A percentile compares a stretch with the other conserved stretches of the same genome.
These are phyloP conservation scores for Eupeodes luniger DNA, from an alignment of 2,888 invertebrate species.

Conservation along the genomic window DNA sequence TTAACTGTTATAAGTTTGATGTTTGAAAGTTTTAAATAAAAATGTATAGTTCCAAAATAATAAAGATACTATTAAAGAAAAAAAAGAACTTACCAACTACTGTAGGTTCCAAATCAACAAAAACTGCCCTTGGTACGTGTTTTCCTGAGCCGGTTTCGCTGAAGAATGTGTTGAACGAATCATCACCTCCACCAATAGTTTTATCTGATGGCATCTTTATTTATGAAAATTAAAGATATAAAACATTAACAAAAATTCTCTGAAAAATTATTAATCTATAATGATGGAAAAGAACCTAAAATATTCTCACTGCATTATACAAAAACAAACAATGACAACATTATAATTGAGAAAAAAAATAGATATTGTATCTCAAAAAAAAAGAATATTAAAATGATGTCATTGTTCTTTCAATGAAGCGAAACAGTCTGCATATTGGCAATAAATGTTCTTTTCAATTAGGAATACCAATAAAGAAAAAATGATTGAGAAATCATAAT, in stretches of 20 bases:
- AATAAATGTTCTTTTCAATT: neutral
- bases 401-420: constrained; percentile 36
- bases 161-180: constrained; percentile 92
- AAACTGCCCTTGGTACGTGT: constrained; percentile 94
- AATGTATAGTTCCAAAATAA: neutral
- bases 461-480: neutral
- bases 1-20: neutral
- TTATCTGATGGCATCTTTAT: constrained; percentile 91
- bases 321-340: neutral
- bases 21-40: neutral
- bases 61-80: neutral
- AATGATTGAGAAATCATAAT: constrained; percentile 43
- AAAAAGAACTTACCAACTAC: constrained; percentile 89
- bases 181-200: constrained; percentile 89
- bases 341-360: constrained; percentile 4
- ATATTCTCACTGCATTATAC: neutral
- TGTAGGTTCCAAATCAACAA: constrained; percentile 96
- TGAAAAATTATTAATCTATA: constrained; percentile 38
- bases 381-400: constrained; percentile 34
- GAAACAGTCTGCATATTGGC: constrained; percentile 28
- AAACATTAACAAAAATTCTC: constrained; percentile 18
- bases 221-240: constrained; percentile 43
- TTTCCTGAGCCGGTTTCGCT: constrained; percentile 90
- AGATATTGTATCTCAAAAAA: neutral
- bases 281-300: constrained; percentile 5